Evolutionary conservation across 2,888 invertebrate genomes (phyloP).

Genomic region (Thereva unica): DNA sequence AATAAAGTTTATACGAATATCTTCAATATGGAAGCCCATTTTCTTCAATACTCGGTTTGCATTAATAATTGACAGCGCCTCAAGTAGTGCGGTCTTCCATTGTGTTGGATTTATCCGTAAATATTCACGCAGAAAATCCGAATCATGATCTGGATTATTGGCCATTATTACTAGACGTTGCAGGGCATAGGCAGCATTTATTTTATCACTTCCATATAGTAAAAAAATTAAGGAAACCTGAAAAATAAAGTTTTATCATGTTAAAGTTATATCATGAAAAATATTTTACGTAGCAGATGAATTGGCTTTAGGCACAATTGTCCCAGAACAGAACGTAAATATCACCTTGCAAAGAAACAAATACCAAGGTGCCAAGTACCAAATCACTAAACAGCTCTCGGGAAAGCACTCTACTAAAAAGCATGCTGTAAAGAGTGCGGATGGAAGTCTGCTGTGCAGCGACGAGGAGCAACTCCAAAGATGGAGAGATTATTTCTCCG

Average conservation of each 20-base stretch:
- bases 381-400: too few relatives aligned
- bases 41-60: slow-evolving; percentile 54
- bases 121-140: slow-evolving; percentile 49
- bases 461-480: too few relatives aligned
- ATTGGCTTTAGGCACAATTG: neutral
- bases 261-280: neutral
- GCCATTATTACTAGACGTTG: slow-evolving; percentile 50
- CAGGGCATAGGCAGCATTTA: slow-evolving; percentile 48
- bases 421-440: too few relatives aligned
- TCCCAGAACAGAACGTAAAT: neutral
- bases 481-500: too few relatives aligned
- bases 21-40: slow-evolving; percentile 52
- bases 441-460: too few relatives aligned
- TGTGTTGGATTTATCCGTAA: slow-evolving; percentile 47
- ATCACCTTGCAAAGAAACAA: too few relatives aligned
- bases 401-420: too few relatives aligned
- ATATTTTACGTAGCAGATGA: neutral
- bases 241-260: slow-evolving; percentile 22
- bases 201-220: slow-evolving; percentile 50
- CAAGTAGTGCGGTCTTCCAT: slow-evolving; percentile 60
- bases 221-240: slow-evolving; percentile 53
- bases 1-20: slow-evolving; percentile 51
- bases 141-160: slow-evolving; percentile 34
- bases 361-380: too few relatives aligned
- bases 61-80: slow-evolving; percentile 61